phyloP scores from a whole-genome alignment of 2,888 invertebrate species.

The Tuta absoluta region DNA sequence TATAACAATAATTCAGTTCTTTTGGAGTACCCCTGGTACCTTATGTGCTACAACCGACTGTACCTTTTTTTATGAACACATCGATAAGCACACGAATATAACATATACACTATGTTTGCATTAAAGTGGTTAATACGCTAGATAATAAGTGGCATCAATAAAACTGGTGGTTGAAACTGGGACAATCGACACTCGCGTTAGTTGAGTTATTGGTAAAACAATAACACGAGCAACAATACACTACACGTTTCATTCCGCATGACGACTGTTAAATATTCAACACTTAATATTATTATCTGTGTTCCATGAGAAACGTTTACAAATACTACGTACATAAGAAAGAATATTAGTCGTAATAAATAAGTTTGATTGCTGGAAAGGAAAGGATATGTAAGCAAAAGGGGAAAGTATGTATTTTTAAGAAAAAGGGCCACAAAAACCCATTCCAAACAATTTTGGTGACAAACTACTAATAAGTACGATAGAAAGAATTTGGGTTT shows the following conservation, averaged over 20 bases:
- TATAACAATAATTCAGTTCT: too few relatives aligned
- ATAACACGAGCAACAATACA: not conserved
- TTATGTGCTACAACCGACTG: too few relatives aligned
- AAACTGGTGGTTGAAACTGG: slow-evolving; percentile 10
- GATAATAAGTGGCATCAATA: slow-evolving; percentile 20
- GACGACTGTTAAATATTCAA: not conserved
- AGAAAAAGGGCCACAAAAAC: too few relatives aligned
- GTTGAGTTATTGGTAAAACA: slow-evolving; percentile 19
- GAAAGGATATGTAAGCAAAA: too few relatives aligned
- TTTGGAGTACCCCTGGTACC: too few relatives aligned
- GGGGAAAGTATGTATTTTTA: too few relatives aligned
- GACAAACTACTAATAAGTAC: too few relatives aligned
- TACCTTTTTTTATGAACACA: too few relatives aligned
- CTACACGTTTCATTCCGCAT: not conserved
- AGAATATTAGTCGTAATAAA: too few relatives aligned
- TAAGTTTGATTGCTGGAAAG: not conserved
- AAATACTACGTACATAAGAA: not conserved
- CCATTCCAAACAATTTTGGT: too few relatives aligned
- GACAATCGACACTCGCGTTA: slow-evolving; percentile 23
- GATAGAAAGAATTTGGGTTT: too few relatives aligned
- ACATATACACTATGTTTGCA: not conserved
- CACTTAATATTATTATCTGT: not conserved
- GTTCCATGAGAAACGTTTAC: not conserved
- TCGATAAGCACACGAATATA: too few relatives aligned
- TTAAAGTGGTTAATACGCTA: not conserved